Evolutionary conservation across 2,797 vertebrate genomes (phyloP), one percentile per base, ranked within the genome.

Genomic region (Platalea minor): DNA sequence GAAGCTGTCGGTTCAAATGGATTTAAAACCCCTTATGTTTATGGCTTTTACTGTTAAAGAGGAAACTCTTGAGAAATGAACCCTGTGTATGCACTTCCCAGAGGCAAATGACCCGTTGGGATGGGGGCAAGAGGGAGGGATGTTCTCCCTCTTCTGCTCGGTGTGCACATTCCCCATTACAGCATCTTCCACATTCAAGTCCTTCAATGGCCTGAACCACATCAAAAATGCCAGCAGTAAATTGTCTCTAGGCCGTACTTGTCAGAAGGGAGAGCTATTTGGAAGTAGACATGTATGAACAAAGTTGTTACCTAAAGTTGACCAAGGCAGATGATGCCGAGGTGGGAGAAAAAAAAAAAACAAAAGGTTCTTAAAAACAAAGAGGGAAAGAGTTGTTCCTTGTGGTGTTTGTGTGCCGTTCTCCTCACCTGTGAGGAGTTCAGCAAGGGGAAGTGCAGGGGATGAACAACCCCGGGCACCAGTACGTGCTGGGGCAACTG

Each of bases 1-100:
- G 4, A 78, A 70, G 35, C 28, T 39, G 29, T 45, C 25, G 10
- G 15, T 28, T 50, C 54, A 64, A 60, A 61, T 3, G 23, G 16
- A 16, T 13, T 11, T 23, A 39, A 41, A 67, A 14, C 17, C 7
- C 14, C 7, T 56, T 19, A 21, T 0, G 0, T 29, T 69, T 54
- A n/a, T 2, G 31, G 84, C 69, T 91, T 81, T 53, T 63, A 24
- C 53, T 59, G 35, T 25, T 51, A 46, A 70, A 67, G 39, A 75
- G 35, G 23, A 33, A 89, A 48, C 6, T 6, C 45, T 35, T 35
- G 33, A 35, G 67, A 24, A 57, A 48, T 3, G 0, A 85, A 29
- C 17, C 20, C 8, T 60, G 25, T 18, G 8, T 70, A 13, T 26
- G 43, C 85, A 43, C 1, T 50, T 45, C 37, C 21, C 28, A 0